phyloP scores from a whole-genome alignment of 2,888 invertebrate genomes.

The Erebia ligea region DNA sequence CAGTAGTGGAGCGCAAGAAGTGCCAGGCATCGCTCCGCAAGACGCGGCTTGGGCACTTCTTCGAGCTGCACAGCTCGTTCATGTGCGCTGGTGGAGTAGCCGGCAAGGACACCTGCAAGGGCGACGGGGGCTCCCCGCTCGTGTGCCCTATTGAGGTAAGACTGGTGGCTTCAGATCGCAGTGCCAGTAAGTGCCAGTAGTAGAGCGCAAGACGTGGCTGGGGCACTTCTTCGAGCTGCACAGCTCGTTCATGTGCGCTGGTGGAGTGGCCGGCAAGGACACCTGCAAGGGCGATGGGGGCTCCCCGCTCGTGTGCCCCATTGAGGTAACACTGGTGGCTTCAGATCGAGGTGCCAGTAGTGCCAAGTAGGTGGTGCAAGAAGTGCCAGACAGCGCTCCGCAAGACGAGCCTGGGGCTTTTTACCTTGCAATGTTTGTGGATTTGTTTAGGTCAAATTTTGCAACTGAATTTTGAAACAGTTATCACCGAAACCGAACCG shows the following conservation, averaged over 20 bases:
- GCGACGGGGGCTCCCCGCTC: conserved; percentile 91
- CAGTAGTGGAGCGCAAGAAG: conserved; percentile 81
- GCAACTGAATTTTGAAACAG: too few species aligned
- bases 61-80: conserved; percentile 87
- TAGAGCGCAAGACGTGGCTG: too few species aligned
- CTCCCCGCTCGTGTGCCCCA: conserved; percentile 90
- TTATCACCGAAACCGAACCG: too few species aligned
- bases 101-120: conserved; percentile 89
- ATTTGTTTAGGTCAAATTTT: too few species aligned
- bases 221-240: too few species aligned
- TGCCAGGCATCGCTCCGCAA: conserved; percentile 80
- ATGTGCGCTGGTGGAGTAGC: conserved; percentile 91
- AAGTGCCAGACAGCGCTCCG: too few species aligned
- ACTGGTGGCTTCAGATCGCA: neutral
- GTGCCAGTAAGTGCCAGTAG: too few species aligned
- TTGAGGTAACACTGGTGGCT: conserved; percentile 61
- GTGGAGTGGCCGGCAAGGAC: conserved; percentile 88
- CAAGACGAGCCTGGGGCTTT: too few species aligned
- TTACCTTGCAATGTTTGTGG: too few species aligned
- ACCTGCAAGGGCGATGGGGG: conserved; percentile 92
- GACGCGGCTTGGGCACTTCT: conserved; percentile 88
- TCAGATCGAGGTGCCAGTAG: too few species aligned
- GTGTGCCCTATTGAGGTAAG: conserved; percentile 86
- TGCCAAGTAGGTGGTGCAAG: too few species aligned
- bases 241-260: conserved; percentile 89